Base-by-base conservation (phyloP, 2,888 invertebrate genomes). In the Athalia circularis region DNA sequence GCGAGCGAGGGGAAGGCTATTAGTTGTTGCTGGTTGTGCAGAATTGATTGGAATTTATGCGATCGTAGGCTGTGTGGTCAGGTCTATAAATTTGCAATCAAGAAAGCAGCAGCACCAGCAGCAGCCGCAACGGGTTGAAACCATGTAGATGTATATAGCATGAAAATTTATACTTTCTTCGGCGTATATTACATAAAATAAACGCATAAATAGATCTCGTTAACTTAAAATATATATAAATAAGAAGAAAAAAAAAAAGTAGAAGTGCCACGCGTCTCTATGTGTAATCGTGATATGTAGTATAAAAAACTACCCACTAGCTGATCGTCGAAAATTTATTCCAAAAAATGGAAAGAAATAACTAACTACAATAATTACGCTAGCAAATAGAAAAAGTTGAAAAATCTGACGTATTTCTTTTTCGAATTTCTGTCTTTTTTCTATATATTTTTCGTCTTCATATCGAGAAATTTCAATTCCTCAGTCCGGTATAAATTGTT, bases 401-500 rank as follows among this genome's bases (percentile, higher is more conserved):
- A 29, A 29, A 29, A 29, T 0, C 29, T 29, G 54, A 54, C n/a
- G 52, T 9, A 52, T 68, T 68, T 68, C 54, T 68, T 47, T 65
- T 1, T 43, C 29, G 0, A 29, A 29, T 29, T 29, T 29, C 29
- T n/a, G n/a, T n/a, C n/a, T n/a, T n/a, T n/a, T 1, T 29, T 29
- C 2, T 29, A 29, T 29, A 29, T 29, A 29, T 45, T 15, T 11
- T 50, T 48, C 5, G 3, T 65, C 8, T 13, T 8, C 6, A 11
- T 43, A 4, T 9, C 3, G 7, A 3, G 43, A 13, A 64, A 64
- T 3, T 9, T 2, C 5, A 7, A 43, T 47, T 45, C 29, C 47
- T 7, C 77, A 77, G 78, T 79, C 82, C 77, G 78, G 82, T 84
- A 83, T 86, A 83, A 83, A 87, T 85, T 82, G 86, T 87, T 86